Percentiles rank a stretch among this genome's conserved stretches.
These are phyloP conservation scores for Araneus ventricosus DNA, from an alignment of 1,140 invertebrate genomes.

Conservation along the genomic window DNA sequence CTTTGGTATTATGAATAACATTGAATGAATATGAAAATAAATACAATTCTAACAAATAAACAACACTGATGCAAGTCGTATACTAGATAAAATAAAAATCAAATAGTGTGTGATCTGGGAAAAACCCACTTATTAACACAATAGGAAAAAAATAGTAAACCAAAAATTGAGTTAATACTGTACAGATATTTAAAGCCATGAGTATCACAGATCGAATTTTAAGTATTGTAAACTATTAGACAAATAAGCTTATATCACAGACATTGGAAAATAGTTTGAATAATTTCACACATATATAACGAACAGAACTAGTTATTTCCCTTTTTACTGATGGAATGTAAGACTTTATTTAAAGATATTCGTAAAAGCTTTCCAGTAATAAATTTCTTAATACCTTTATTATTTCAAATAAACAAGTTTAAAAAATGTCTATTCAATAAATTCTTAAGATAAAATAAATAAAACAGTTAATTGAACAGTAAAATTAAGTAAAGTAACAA, in stretches of 20 bases:
- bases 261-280: background rate
- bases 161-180: background rate
- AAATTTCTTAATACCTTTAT: too few relatives aligned
- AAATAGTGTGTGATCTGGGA: background rate
- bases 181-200: conserved; percentile 8
- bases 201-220: conserved; percentile 18
- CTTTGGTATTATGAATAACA: background rate
- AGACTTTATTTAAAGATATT: background rate
- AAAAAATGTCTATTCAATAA: too few relatives aligned
- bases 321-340: background rate
- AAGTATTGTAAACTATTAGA: background rate
- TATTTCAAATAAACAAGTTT: too few relatives aligned
- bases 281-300: background rate
- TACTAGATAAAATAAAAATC: background rate
- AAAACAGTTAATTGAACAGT: too few relatives aligned
- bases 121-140: too few relatives aligned
- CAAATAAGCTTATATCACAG: background rate
- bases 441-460: too few relatives aligned
- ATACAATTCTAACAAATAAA: background rate
- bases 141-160: background rate
- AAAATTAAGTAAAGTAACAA: too few relatives aligned
- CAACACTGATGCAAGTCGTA: background rate
- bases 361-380: too few relatives aligned
- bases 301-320: background rate
- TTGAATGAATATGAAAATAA: background rate